Evolutionary conservation across 2,888 invertebrate species (phyloP), one percentile per base, ranked within the genome.

Genomic region (Minunthozetes semirufus): DNA sequence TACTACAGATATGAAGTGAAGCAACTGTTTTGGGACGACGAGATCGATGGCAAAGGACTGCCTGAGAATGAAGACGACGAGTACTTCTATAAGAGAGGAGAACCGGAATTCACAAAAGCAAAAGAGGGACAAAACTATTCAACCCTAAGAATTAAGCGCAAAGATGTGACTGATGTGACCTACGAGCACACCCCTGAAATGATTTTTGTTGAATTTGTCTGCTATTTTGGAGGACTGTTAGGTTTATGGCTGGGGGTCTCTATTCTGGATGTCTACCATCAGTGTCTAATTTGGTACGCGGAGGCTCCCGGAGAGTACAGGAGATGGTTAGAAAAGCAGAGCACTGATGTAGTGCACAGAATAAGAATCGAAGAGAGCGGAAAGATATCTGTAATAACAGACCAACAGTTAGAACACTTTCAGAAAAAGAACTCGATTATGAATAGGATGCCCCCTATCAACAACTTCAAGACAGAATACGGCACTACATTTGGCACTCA

Each of bases 171-270:
- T 1, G 68, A 68, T n/a, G 11, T 42, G 6, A 68, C 68, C 2
- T 68, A 68, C 13, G 13, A 17, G 17, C 68, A 68, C 22, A 42
- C 42, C 22, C 22, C 38, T 5, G 42, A 42, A 68, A 68, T 68
- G 68, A 38, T 68, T 22, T 68, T 68, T 19, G 68, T 68, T 22
- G 68, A 68, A 38, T 68, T 68, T 42, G 68, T 68, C 13, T 68
- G 68, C 46, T 68, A 68, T 42, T 68, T 68, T 11, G 68, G 68
- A 1, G 68, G 68, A 22, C 46, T 68, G 6, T 22, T 68, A 8
- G 68, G 68, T 6, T 33, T 68, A 19, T 68, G 68, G 68, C 22
- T 68, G 19, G 68, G 68, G 13, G 46, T 68, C 17, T 68, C 68
- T 2, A 46, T 68, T 42, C 68, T 68, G 11, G 68, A 68, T 42